Conservation (phyloP, 2,113 vertebrate species). For the Ia io region DNA sequence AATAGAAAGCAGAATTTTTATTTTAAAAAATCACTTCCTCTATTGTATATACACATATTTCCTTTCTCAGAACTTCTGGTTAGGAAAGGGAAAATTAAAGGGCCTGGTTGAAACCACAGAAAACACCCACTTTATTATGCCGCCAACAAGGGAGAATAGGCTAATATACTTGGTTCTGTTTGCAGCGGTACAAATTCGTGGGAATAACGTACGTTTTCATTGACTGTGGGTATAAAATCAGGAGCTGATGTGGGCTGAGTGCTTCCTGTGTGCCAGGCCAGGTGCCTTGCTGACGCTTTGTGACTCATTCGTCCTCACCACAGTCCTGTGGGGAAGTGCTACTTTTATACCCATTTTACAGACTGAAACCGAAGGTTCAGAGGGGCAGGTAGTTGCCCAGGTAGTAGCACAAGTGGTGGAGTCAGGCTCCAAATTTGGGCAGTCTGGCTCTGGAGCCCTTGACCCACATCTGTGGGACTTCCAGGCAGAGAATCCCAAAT, state of each 20-base stretch:
- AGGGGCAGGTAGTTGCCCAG: background rate
- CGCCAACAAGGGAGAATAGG: background rate
- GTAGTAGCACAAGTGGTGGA: rapidly evolving
- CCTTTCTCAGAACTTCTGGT: background rate
- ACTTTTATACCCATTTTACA: background rate
- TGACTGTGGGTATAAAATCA: background rate
- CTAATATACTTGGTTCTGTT: background rate
- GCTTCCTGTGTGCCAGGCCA: background rate
- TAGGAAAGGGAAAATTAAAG: background rate
- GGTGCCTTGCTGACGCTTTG: background rate
- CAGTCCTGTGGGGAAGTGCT: rapidly evolving
- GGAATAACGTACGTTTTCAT: background rate
- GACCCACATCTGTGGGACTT: background rate
- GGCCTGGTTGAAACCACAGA: background rate
- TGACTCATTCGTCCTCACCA: background rate
- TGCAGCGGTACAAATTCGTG: background rate
- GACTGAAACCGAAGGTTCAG: background rate
- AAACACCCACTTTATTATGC: background rate
- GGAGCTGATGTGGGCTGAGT: background rate
- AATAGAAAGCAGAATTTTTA: constrained; percentile 9
- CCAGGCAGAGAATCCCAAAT: background rate
- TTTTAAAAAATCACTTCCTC: background rate
- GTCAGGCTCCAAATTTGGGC: background rate
- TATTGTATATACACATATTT: background rate
- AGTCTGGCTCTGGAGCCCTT: background rate